Conservation (phyloP, 2,797 vertebrate species). For the Pyrocephalus nanus region DNA sequence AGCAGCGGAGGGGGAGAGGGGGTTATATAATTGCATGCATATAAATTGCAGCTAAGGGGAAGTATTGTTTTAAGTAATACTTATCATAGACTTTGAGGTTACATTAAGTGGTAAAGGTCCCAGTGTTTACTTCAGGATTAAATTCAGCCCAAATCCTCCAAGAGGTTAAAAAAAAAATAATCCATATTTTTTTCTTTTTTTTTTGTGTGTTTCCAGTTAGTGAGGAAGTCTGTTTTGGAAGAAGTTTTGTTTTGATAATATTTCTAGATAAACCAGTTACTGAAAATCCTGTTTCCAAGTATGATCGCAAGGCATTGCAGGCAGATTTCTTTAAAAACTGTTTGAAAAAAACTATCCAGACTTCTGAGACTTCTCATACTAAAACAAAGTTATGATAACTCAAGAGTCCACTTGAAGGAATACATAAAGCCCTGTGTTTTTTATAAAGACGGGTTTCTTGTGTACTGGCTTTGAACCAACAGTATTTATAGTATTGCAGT, state of each 20-base stretch:
- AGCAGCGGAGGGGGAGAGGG: not conserved
- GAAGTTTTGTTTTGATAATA: constrained; percentile 34
- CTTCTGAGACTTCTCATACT: constrained; percentile 12
- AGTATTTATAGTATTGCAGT: constrained; percentile 26
- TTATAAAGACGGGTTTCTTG: not conserved
- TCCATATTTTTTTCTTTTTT: fast-evolving
- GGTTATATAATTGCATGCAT: not conserved
- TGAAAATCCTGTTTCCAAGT: constrained; percentile 20
- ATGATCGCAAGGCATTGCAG: fast-evolving
- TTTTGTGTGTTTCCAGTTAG: not conserved
- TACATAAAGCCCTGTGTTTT: not conserved
- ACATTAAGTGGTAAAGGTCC: not conserved
- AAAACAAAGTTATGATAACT: not conserved
- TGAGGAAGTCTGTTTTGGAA: constrained; percentile 18
- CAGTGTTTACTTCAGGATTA: constrained; percentile 23
- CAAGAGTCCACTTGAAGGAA: not conserved
- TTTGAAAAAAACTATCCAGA: not conserved
- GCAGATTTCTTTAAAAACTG: not conserved
- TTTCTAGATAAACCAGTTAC: constrained; percentile 36
- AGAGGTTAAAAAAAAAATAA: not conserved
- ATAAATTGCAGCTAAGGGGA: not conserved
- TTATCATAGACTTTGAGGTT: not conserved
- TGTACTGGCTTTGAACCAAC: constrained; percentile 4
- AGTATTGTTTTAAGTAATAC: not conserved
- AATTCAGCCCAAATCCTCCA: not conserved